Conservation (phyloP, 2,797 vertebrate species). For the Discoglossus pictus region DNA sequence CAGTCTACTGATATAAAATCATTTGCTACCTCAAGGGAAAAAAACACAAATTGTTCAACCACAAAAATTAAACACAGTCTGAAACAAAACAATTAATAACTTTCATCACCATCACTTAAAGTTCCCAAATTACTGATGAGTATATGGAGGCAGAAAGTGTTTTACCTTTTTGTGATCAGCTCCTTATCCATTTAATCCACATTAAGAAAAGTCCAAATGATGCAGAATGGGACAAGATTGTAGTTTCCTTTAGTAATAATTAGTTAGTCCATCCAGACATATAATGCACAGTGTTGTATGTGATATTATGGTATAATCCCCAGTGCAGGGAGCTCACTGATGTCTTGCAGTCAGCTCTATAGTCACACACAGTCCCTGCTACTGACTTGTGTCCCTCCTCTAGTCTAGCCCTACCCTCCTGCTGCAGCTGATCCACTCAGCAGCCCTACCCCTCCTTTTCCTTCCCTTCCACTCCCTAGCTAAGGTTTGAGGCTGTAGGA, state of each 20-base stretch:
- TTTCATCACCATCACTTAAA: too few species aligned
- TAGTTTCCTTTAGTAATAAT: not conserved
- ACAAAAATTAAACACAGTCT: too few species aligned
- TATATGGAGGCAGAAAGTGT: too few species aligned
- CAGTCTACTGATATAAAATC: not conserved
- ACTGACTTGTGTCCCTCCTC: slow-evolving; percentile 38
- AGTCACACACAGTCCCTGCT: slow-evolving; percentile 25
- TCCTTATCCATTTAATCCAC: slow-evolving; percentile 47
- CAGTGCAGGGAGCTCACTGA: slow-evolving; percentile 6
- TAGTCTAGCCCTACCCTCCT: slow-evolving; percentile 32
- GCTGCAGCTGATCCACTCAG: slow-evolving; percentile 47
- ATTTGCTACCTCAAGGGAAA: too few species aligned
- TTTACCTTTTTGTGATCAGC: slow-evolving; percentile 41
- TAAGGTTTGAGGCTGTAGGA: slow-evolving; percentile 49
- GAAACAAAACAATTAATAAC: too few species aligned
- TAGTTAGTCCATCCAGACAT: slow-evolving; percentile 4
- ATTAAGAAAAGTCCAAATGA: slow-evolving; percentile 9
- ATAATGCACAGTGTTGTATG: not conserved
- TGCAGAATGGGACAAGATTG: slow-evolving; percentile 20
- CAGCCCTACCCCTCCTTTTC: slow-evolving; percentile 45
- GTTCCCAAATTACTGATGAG: too few species aligned
- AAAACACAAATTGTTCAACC: too few species aligned
- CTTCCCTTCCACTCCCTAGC: slow-evolving; percentile 49
- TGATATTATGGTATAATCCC: slow-evolving; percentile 26
- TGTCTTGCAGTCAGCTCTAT: slow-evolving; percentile 12